Percentiles rank a stretch among this genome's conserved stretches.
These are phyloP conservation scores for Neodiprion lecontei DNA, from an alignment of 1,140 invertebrate species.

Conservation along the genomic window DNA sequence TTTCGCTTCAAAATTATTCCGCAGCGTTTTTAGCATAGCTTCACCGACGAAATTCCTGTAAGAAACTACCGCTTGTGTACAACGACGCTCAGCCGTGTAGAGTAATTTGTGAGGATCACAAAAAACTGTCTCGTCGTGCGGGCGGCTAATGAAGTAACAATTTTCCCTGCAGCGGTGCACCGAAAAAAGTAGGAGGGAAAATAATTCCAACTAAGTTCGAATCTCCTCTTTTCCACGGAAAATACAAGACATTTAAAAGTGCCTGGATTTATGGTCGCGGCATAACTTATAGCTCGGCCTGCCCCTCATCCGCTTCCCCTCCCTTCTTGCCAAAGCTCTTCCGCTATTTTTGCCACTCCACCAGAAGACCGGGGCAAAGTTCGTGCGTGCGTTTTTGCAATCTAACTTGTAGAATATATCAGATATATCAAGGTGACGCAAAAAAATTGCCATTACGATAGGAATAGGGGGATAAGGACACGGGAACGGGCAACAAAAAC, in stretches of 20 bases:
- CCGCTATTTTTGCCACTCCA: conserved; percentile 5
- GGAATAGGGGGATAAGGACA: neutral
- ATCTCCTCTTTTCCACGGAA: neutral
- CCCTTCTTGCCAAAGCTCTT: neutral
- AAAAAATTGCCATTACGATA: conserved; percentile 2
- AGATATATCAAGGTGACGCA: neutral
- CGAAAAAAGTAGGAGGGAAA: neutral
- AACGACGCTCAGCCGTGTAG: neutral
- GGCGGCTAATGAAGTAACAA: conserved; percentile 6
- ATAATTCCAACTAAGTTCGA: neutral
- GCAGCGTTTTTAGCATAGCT: too few relatives aligned
- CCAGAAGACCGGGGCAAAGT: neutral
- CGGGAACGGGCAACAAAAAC: neutral
- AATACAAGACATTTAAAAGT: conserved; percentile 6
- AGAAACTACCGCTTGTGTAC: too few relatives aligned
- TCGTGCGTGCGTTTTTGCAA: neutral
- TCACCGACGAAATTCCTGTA: too few relatives aligned
- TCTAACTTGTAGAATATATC: conserved; percentile 6
- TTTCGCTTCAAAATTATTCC: too few relatives aligned
- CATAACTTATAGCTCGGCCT: neutral
- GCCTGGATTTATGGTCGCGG: neutral
- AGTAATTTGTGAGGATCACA: neutral
- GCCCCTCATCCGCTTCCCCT: neutral
- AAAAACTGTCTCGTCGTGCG: neutral
- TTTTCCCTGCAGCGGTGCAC: neutral